A percentile compares a stretch with the other conserved stretches of the same genome.
These are phyloP conservation scores for Pseudopodoces humilis DNA, from an alignment of 2,113 vertebrate genomes.

Conservation along the genomic window DNA sequence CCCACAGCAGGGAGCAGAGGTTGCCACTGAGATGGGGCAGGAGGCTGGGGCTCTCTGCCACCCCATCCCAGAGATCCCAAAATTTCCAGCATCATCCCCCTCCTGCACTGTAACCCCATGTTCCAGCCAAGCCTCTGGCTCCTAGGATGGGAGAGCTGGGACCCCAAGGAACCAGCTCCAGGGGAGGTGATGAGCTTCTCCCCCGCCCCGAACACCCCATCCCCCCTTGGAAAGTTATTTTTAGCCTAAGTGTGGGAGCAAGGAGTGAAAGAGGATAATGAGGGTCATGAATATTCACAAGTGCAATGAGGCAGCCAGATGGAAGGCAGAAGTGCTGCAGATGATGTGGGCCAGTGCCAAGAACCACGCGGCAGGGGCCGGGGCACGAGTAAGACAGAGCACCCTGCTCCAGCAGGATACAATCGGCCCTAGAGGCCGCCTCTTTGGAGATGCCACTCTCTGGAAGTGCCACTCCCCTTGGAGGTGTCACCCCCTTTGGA, in stretches of 20 bases:
- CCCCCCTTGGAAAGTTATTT: slow-evolving; percentile 55
- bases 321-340: slow-evolving; percentile 73
- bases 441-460: neutral
- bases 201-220: neutral
- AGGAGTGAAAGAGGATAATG: slow-evolving; percentile 57
- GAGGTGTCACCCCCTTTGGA: neutral
- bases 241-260: slow-evolving; percentile 61
- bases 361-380: neutral
- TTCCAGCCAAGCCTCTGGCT: neutral
- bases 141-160: neutral
- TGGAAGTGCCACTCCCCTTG: neutral
- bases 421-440: neutral
- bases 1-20: neutral
- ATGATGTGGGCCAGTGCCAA: slow-evolving; percentile 64
- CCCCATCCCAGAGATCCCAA: neutral
- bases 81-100: neutral
- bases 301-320: slow-evolving; percentile 52
- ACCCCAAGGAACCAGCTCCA: neutral
- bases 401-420: neutral
- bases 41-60: accelerated
- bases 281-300: slow-evolving; percentile 69
- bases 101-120: neutral
- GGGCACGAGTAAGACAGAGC: neutral
- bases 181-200: neutral
- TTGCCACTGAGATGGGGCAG: neutral